A percentile compares a stretch with the other conserved stretches of the same genome.
Conservation (phyloP, 2,797 vertebrate genomes). For the Mormyrops boulengeri region DNA sequence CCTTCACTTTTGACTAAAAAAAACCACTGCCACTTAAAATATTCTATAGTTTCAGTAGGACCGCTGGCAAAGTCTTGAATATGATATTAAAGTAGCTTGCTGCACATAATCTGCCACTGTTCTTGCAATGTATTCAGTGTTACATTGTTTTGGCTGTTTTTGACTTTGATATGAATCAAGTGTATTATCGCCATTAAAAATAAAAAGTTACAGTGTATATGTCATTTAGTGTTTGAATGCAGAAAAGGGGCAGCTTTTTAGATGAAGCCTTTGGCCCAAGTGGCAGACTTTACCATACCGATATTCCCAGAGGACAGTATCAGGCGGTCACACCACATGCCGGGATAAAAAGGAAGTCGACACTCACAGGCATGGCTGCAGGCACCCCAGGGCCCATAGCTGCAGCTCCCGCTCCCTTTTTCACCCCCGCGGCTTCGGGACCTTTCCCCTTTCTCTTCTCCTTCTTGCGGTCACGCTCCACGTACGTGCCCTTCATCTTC, state of each 20-base stretch:
- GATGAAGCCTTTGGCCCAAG: background rate
- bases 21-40: background rate
- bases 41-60: background rate
- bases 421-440: slow-evolving; percentile 52
- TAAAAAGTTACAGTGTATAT: no score
- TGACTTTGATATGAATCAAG: background rate
- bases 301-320: background rate
- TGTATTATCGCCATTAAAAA: background rate
- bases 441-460: slow-evolving; percentile 78
- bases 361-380: slow-evolving; percentile 70
- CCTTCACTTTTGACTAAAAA: background rate
- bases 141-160: background rate
- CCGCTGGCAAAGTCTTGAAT: background rate
- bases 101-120: background rate
- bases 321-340: background rate
- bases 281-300: background rate
- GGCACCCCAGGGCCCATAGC: slow-evolving; percentile 65
- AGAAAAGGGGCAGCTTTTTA: background rate
- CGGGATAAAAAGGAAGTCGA: background rate
- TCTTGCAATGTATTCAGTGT: background rate
- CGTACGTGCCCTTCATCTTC: slow-evolving; percentile 89
- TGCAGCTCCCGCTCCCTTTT: slow-evolving; percentile 68
- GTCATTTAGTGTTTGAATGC: background rate
- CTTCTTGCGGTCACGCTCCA: slow-evolving; percentile 84
- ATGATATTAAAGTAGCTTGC: background rate